Evolutionary conservation across 2,888 invertebrate species (phyloP).

Genomic region (Acanthococcus lagerstroemiae): DNA sequence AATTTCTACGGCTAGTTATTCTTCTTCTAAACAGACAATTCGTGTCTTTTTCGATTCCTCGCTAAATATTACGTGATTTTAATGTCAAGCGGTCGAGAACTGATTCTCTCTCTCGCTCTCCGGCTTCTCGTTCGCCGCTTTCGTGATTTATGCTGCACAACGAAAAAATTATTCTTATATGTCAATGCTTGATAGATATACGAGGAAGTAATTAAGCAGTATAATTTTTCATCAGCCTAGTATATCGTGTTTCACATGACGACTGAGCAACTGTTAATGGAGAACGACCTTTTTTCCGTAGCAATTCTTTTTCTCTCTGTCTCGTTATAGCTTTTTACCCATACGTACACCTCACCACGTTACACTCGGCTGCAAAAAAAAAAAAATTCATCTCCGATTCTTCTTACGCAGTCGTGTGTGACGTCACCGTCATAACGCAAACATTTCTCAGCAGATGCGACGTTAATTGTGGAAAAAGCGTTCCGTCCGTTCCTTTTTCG

Average conservation of each 20-base stretch:
- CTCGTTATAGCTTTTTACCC: too few relatives aligned
- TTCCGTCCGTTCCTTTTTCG: neutral
- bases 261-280: too few relatives aligned
- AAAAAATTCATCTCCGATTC: too few relatives aligned
- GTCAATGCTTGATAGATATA: constrained; percentile 13
- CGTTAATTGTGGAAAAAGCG: neutral
- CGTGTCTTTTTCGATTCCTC: constrained; percentile 19
- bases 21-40: constrained; percentile 2
- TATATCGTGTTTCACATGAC: too few relatives aligned
- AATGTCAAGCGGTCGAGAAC: constrained; percentile 15
- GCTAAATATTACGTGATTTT: constrained; percentile 22
- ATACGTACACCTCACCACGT: too few relatives aligned
- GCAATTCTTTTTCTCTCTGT: too few relatives aligned
- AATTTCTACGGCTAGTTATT: constrained; percentile 14
- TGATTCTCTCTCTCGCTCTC: constrained; percentile 2
- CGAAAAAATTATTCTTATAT: constrained; percentile 17
- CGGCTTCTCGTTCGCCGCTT: neutral
- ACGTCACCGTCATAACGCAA: neutral
- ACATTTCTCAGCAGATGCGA: neutral
- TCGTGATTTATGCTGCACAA: constrained; percentile 15
- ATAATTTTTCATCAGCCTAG: constrained; percentile 14
- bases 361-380: too few relatives aligned
- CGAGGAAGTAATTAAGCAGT: constrained; percentile 19
- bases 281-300: too few relatives aligned
- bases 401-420: neutral